Percentiles rank a stretch among this genome's conserved stretches.
These are phyloP conservation scores for Xenus cinereus DNA, from an alignment of 2,113 vertebrate genomes.

Conservation along the genomic window DNA sequence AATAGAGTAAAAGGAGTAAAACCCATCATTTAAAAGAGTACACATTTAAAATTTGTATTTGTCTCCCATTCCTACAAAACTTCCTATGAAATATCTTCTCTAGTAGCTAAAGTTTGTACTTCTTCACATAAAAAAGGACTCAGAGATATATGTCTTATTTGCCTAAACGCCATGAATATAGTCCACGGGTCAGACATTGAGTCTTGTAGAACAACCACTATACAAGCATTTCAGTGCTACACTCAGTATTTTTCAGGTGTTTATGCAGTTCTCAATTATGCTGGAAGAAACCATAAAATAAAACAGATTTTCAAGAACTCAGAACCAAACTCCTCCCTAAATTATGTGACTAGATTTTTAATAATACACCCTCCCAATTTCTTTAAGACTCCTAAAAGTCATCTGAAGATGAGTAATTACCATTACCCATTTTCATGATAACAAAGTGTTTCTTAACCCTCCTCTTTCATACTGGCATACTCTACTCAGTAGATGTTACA, in stretches of 20 bases:
- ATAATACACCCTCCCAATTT: not conserved
- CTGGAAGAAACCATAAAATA: not conserved
- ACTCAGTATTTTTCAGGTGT: not conserved
- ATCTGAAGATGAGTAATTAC: not conserved
- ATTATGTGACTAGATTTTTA: not conserved
- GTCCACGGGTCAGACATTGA: not conserved
- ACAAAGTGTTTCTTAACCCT: not conserved
- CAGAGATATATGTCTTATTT: not conserved
- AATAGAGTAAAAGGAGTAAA: not conserved
- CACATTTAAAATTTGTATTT: not conserved
- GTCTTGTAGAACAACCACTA: not conserved
- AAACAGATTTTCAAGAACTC: not conserved
- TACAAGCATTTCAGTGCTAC: not conserved
- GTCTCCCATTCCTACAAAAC: not conserved
- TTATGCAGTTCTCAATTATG: not conserved
- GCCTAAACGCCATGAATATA: not conserved
- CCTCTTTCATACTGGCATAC: not conserved
- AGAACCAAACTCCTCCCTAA: not conserved
- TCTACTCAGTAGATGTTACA: not conserved
- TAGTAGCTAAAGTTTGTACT: not conserved
- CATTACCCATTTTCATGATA: not conserved
- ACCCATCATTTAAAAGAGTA: not conserved
- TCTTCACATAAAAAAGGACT: not conserved
- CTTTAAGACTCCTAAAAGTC: not conserved
- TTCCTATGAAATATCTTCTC: not conserved